phyloP scores from a whole-genome alignment of 2,888 invertebrate species.

The Volucella inflata region DNA sequence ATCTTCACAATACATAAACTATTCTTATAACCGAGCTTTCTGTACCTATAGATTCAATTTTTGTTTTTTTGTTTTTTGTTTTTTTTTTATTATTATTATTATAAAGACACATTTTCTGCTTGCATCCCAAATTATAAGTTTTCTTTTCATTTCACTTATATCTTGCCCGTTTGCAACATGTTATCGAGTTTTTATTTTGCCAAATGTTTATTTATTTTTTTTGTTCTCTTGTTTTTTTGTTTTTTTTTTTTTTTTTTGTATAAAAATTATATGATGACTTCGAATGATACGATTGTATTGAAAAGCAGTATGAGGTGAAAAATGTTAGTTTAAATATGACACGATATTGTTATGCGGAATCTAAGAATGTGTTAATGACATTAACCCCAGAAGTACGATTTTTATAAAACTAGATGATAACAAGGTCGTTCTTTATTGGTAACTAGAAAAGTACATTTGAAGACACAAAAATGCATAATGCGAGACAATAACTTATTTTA shows the following conservation, averaged over 20 bases:
- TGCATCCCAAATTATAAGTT: constrained; percentile 35
- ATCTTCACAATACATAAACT: constrained; percentile 13
- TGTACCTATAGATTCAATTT: background rate
- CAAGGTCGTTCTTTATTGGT: too few species aligned
- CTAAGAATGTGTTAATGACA: constrained; percentile 7
- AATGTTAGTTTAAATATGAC: constrained; percentile 8
- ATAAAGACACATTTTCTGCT: background rate
- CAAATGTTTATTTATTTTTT: constrained; percentile 29
- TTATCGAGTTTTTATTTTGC: constrained; percentile 50
- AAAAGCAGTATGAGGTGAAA: constrained; percentile 27
- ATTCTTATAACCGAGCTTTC: background rate
- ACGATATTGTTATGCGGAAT: constrained; percentile 3
- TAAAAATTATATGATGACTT: constrained; percentile 25
- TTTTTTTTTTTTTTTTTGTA: constrained; percentile 34
- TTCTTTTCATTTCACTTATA: background rate
- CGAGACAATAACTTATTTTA: too few species aligned
- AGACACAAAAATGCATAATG: too few species aligned
- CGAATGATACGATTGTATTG: constrained; percentile 19
- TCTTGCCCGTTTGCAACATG: constrained; percentile 51
- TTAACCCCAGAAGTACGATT: too few species aligned
- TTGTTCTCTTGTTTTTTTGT: constrained; percentile 23
- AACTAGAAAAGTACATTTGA: too few species aligned
- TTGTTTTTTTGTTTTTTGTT: too few species aligned
- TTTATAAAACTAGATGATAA: too few species aligned
- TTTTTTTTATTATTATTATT: background rate